Base-by-base conservation (phyloP, 1,140 invertebrate species). In the Trachymyrmex cornetzi region DNA sequence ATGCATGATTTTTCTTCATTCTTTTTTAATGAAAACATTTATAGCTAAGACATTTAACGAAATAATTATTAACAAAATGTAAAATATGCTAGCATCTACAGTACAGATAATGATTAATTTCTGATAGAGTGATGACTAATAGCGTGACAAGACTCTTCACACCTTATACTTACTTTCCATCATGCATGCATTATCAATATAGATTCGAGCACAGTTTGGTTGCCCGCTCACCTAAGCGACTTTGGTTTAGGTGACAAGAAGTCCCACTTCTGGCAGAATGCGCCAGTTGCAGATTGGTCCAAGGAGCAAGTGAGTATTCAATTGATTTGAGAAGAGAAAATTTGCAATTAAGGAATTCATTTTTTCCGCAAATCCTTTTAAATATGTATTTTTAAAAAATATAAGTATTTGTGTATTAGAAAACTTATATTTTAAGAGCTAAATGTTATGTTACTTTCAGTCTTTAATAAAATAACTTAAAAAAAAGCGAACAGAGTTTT, bases 261-360 rank as follows among this genome's bases (percentile, higher is more conserved):
- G 92, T 94, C 95, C n/a, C 96, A 97, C 82, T 96, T 97, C 85
- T 97, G 97, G 96, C 97, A 97, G 89, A 96, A 96, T 64, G 96
- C 96, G 24, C 97, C 94, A 34, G 97, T 98, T 69, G 96, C 96
- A 30, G 98, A 98, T 90, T 99, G 98, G 98, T 98, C 96, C 87
- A 98, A 98, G 94, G 98, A 98, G 93, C 98, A 98, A 96, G 98
- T 98, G 93, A 94, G 93, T 93, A 61, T 22, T 27, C 9, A 19
- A 24, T 14, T 63, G 5, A 89, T 59, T 22, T 82, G 38, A 75
- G 24, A 89, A 44, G 67, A 53, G 61, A 30, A 34, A 87, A 81
- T 69, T 69, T 69, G 11, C 2, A 27, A 57, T 69, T 44, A 3
- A 24, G 9, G 0, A 34, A 53, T 9, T 44, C 34, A 14, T 57